Base-by-base conservation (phyloP, 2,113 vertebrate genomes). In the Patagioenas fasciata region DNA sequence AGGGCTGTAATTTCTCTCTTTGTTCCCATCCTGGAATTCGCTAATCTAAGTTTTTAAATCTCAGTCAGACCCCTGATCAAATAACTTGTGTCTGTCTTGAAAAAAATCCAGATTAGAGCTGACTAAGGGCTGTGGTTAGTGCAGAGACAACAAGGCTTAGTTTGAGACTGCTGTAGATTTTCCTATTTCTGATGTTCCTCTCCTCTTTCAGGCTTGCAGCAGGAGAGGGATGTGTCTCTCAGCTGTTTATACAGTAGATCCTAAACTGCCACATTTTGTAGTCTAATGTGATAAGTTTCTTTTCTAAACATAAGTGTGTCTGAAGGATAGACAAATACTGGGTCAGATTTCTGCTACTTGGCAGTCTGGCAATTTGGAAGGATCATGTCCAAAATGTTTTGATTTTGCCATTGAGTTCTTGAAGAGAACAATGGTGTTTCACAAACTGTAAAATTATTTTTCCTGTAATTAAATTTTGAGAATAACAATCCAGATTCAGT, bases 381-480 rank as follows among this genome's bases (percentile, higher is more conserved):
- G 28, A 34, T 38, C 50, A 13, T 69, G 10, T 84, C 80, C 64
- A 36, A 48, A 42, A 84, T 6, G 50, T 62, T 80, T 75, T 74
- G 34, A 72, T 48, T 87, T 86, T 87, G 36, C 50, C 34, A 23
- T 69, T 62, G 58, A 91, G 21, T 70, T 91, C 40, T 70, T 77
- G 58, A 44, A 60, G 65, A 78, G 86, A 93, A 90, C 0, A 2
- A 75, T 74, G 32, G 19, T 80, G 42, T 71, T 96, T 88, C 61
- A 64, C 18, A 79, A 80, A 85, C 14, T 57, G 44, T 70, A 80
- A 74, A 78, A 93, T 66, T 73, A 65, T 83, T 95, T 89, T 87
- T 92, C 56, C 70, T 85, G 25, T 88, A 75, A 72, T 82, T 82
- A 72, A 82, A 85, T 42, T 86, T 92, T 15, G 44, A 92, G 81